Evolutionary conservation across 2,113 vertebrate species (phyloP).

Genomic region (Himantopus leucocephalus): DNA sequence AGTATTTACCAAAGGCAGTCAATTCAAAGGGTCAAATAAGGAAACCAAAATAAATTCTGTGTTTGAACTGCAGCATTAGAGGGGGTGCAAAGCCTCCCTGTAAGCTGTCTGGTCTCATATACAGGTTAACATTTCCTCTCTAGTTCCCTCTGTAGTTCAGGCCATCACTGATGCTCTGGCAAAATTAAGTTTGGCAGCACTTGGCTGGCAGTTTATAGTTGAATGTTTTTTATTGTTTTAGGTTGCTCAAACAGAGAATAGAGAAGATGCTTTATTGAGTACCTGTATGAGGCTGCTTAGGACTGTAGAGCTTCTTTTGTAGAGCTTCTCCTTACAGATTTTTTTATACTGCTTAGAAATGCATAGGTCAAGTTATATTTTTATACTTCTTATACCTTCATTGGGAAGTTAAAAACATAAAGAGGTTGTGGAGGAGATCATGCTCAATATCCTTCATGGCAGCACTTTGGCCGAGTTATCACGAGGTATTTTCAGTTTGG

Average conservation of each 20-base stretch:
- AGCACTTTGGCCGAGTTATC: not conserved
- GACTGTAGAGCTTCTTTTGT: not conserved
- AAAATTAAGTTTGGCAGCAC: not conserved
- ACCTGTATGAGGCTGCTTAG: not conserved
- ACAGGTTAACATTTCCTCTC: not conserved
- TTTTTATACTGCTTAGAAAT: not conserved
- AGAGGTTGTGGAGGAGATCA: accelerated
- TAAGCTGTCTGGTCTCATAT: not conserved
- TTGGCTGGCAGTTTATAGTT: not conserved
- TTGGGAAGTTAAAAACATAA: not conserved
- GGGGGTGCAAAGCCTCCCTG: not conserved
- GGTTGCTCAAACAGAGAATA: not conserved
- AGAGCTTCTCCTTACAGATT: not conserved
- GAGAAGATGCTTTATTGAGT: not conserved
- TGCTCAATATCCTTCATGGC: not conserved
- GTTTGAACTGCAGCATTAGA: not conserved
- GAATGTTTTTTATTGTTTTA: not conserved
- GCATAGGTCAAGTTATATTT: not conserved
- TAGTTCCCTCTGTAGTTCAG: not conserved
- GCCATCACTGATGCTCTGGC: not conserved
- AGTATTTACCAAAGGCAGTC: not conserved
- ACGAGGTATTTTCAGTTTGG: not conserved
- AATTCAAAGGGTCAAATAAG: not conserved
- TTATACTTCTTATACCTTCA: not conserved
- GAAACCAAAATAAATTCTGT: not conserved